Evolutionary conservation across 2,888 invertebrate species (phyloP), one percentile per base, ranked within the genome.

Genomic region (Herminia tarsipennalis): DNA sequence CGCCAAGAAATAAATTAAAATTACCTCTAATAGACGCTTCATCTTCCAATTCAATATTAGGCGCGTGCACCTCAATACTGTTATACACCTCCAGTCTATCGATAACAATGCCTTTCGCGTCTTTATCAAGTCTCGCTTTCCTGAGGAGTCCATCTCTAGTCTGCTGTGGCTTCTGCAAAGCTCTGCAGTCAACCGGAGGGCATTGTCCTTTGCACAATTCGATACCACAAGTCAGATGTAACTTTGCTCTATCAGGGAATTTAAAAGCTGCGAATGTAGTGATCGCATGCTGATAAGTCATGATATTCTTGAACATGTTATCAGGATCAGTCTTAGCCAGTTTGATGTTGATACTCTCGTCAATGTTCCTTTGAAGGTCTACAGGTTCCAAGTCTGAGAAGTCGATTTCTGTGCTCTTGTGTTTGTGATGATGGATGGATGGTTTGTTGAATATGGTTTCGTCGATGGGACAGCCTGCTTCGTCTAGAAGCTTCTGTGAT

Each of bases 191-290:
- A 29, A 96, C 94, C 69, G 92, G 83, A 0, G 94, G 94, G 72
- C 96, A 96, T 53, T 87, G 90, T 35, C 94, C 94, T 78, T 94
- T 94, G 72, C 96, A 96, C n/a, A 96, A 83, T 63, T 95, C 94
- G 28, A 96, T 92, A 10, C 94, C 94, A 79, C 96, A 96, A n/a
- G 94, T 94, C 30, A 96, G 86, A 79, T 96, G 96, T 25, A 96
- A 83, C 51, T 95, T 93, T 50, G 95, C 95, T 55, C 95, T 91
- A 70, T 96, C 96, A 2, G 96, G 96, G 81, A 96, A 96, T 72
- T 96, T 96, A 71, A 96, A 96, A 2, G 96, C 96, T 0, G 95
- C 94, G 84, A 96, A 96, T 10, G 94, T 94, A 0, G 95, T 91
- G 1, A 90, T 72, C 1, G 92, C 92, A 52, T 92, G 89, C 59